Conservation (phyloP, 2,113 vertebrate genomes). For the Rhea americana region DNA sequence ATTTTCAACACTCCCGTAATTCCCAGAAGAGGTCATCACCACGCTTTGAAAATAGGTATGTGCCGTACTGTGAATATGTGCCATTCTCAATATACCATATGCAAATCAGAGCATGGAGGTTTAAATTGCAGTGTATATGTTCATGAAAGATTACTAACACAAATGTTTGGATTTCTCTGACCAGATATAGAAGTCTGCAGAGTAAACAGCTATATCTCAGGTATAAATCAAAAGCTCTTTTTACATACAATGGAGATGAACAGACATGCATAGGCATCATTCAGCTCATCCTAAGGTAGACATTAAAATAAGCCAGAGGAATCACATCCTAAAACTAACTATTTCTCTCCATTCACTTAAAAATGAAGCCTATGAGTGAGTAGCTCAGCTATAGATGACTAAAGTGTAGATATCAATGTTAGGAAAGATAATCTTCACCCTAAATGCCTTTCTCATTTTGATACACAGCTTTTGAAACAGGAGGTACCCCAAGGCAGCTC, state of each 20-base stretch:
- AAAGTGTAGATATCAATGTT: not conserved
- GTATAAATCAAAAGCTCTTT: not conserved
- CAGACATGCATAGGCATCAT: not conserved
- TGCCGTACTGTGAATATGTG: not conserved
- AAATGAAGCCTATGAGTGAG: not conserved
- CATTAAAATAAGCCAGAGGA: not conserved
- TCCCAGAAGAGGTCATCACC: not conserved
- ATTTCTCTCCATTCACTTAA: not conserved
- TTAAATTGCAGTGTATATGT: not conserved
- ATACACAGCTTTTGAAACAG: not conserved
- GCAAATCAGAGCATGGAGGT: not conserved
- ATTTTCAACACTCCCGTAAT: rapidly evolving
- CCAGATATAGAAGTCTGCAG: not conserved
- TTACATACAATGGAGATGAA: not conserved
- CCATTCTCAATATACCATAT: not conserved
- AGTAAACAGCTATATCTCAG: rapidly evolving
- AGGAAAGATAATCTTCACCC: not conserved
- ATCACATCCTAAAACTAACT: not conserved
- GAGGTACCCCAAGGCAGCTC: not conserved
- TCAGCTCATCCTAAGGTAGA: not conserved
- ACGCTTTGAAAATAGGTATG: not conserved
- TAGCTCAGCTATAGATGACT: not conserved
- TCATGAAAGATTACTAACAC: not conserved
- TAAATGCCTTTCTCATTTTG: not conserved
- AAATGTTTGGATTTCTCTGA: not conserved